These are phyloP conservation scores for Theretra japonica DNA, from an alignment of 2,888 invertebrate genomes.

Conservation along the genomic window DNA sequence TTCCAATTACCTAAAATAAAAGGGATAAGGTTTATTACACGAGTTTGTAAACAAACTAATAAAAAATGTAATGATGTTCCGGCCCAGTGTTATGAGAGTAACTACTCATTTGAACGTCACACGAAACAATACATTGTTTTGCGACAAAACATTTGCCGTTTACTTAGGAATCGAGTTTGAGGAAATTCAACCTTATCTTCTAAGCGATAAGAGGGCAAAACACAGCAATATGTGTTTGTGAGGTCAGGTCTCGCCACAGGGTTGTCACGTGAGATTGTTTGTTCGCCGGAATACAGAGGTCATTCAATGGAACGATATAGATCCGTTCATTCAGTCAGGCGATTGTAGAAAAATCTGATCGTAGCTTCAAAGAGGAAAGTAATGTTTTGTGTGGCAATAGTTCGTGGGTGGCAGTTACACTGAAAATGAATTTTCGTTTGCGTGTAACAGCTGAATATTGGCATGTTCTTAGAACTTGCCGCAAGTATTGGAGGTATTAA, in stretches of 20 bases:
- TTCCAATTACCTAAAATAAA: not conserved
- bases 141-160: slow-evolving; percentile 1
- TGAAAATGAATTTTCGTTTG: not conserved
- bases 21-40: not conserved
- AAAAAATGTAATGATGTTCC: slow-evolving; percentile 26
- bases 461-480: not conserved
- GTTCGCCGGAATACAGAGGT: not conserved
- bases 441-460: not conserved
- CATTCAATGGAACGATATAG: not conserved
- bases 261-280: slow-evolving; percentile 16
- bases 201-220: not conserved
- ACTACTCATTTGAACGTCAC: slow-evolving; percentile 21
- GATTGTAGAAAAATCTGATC: not conserved
- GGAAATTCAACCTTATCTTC: not conserved
- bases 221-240: not conserved
- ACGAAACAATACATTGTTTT: slow-evolving; percentile 26
- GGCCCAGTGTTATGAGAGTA: not conserved
- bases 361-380: not conserved
- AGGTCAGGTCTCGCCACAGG: slow-evolving; percentile 5
- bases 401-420: not conserved
- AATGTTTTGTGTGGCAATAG: not conserved
- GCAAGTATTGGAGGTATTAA: not conserved
- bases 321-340: not conserved
- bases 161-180: not conserved
- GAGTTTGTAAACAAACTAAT: slow-evolving; percentile 24